Percentiles rank a stretch among this genome's conserved stretches.
phyloP scores from a whole-genome alignment of 2,797 vertebrate genomes.

The Podargus strigoides region DNA sequence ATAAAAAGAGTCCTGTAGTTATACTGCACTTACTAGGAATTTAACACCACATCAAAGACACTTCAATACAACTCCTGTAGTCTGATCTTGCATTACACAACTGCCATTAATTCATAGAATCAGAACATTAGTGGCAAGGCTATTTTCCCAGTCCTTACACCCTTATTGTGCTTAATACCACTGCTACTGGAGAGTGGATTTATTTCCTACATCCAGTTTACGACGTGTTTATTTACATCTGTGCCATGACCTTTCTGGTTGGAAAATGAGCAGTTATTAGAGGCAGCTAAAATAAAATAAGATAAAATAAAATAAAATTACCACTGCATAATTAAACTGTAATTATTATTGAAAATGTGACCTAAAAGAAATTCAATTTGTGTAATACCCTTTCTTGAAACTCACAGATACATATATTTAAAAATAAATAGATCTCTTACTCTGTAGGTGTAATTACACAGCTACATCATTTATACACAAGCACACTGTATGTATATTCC shows the following conservation, averaged over 20 bases:
- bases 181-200: not conserved
- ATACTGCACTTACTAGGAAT: not conserved
- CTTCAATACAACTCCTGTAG: accelerated
- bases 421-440: constrained; percentile 28
- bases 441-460: constrained; percentile 54
- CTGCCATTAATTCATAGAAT: not conserved
- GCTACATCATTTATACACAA: not conserved
- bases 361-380: constrained; percentile 1
- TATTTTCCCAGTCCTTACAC: not conserved
- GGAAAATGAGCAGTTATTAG: constrained; percentile 28
- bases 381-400: not conserved
- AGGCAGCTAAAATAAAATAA: not conserved
- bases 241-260: not conserved
- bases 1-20: not conserved
- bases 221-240: not conserved
- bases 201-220: constrained; percentile 29
- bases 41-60: not conserved
- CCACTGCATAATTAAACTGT: not conserved
- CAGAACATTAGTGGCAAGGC: not conserved
- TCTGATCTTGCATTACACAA: not conserved
- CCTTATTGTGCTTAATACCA: not conserved
- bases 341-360: constrained; percentile 29
- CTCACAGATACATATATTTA: not conserved
- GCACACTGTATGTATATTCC: not conserved
- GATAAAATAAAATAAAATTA: not conserved